Evolutionary conservation across 2,797 vertebrate species (phyloP), one percentile per base, ranked within the genome.

Genomic region (Coccyzus lansbergi): DNA sequence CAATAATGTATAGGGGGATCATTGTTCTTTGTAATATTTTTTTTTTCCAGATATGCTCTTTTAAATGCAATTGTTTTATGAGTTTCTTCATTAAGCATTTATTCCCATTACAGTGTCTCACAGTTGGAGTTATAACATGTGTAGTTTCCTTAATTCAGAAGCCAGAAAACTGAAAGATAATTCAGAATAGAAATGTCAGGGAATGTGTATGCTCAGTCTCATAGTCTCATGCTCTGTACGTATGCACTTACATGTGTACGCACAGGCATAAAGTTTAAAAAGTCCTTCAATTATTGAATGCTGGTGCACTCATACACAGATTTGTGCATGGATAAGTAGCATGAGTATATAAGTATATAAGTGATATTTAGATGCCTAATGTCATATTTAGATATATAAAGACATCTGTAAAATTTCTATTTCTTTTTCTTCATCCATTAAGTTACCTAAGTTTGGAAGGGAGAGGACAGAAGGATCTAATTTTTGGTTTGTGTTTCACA

Each of bases 21-120:
- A 77, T 92, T 90, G 63, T 79, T 94, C 46, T 68, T 89, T 86
- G 72, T n/a, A n/a, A n/a, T n/a, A n/a, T 86, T 94, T 72, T 87
- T 91, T 88, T 59, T 72, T 92, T 84, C 58, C 65, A 83, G 36
- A 68, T 77, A 53, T 70, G 13, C 74, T 78, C 24, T 63, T 82
- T 65, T 86, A 88, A 89, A 79, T 78, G 3, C 6, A 77, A 65
- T 62, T 9, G 56, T 55, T 92, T 91, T 52, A 79, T n/a, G 9
- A 7, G 9, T 93, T 68, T 88, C 86, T 90, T 92, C 63, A 76
- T 78, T 86, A 84, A 86, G 7, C 22, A 31, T 86, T 93, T 88
- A 33, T 92, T 95, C 92, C 48, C 28, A 78, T 81, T 75, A 60
- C 44, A 83, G 22, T 75, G 28, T 55, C 48, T 95, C 82, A 71